Base-by-base conservation (phyloP, 2,797 vertebrate species). In the Hippoglossus hippoglossus region DNA sequence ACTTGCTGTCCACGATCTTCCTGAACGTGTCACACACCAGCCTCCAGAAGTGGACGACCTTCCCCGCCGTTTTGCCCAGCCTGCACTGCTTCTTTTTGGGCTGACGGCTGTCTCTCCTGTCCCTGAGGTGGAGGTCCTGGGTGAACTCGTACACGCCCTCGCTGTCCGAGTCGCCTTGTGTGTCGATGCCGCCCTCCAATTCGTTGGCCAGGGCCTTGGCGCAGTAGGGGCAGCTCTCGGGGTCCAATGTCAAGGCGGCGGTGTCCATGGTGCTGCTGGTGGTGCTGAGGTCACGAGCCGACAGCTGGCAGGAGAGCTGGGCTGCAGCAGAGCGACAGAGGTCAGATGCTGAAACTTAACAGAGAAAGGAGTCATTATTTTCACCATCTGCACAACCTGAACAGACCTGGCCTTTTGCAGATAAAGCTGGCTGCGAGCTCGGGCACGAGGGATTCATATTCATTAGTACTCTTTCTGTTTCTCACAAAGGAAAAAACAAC, bases 1-100 rank as follows among this genome's bases (percentile, higher is more conserved):
- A 99, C 75, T 99, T 98, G 95, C 98, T 99, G 87, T 99, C 97
- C 81, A 99, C 97, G 22, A 99, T 98, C 76, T 96, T 95, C 80
- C 95, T 92, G 74, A 98, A 95, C 0, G 98, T 99, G 80, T 98
- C 96, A 0, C 97, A 98, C 87, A 99, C 95, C 81, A 98, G 83
- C 2, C 93, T 96, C 97, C 97, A 98, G 90, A 97, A 96, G 75
- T 80, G 94, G 49, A 98, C 92, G 1, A 95, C 85, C 34, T 90
- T 90, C 0, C 83, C 94, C 0, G 92, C 86, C 0, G 90, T 89
- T 31, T 89, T 86, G 15, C 93, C 87, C 78, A 95, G 70, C 22
- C 88, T 68, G 0, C 65, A 82, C 10, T 67, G 74, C 80, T 78
- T 92, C 73, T 87, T 94, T 41, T 75, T 84, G 56, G 92, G 88